Evolutionary conservation across 2,888 invertebrate genomes (phyloP), one percentile per base, ranked within the genome.

Genomic region (Hydroisotoma schaefferi): DNA sequence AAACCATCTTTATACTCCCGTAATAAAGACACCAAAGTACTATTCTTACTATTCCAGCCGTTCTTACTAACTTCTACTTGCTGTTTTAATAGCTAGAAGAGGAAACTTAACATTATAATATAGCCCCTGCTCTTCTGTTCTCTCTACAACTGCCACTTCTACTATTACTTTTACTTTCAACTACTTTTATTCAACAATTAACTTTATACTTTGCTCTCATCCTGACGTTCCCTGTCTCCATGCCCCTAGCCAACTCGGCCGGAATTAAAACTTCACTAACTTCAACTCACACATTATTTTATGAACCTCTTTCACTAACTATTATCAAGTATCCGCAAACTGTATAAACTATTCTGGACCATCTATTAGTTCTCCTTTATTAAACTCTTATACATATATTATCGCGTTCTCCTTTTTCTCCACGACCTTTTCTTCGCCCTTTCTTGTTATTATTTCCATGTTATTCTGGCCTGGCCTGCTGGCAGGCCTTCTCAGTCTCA

Each of bases 1-100:
- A 69, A 63, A 68, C 64, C 63, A 70, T 70, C 68, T 72, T 67
- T 67, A 66, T 65, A 68, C 59, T 55, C 60, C 53, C 44, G 40
- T 63, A 68, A 68, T 67, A 67, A 67, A 62, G 67, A 63, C 62
- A 57, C 61, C 58, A n/a, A n/a, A n/a, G n/a, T n/a, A n/a, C n/a
- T n/a, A 51, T 15, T 15, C n/a, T n/a, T n/a, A n/a, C n/a, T n/a
- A n/a, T n/a, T n/a, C n/a, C n/a, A n/a, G n/a, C n/a, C n/a, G n/a
- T n/a, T n/a, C n/a, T n/a, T n/a, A n/a, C n/a, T n/a, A n/a, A n/a
- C n/a, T n/a, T n/a, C n/a, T n/a, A n/a, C n/a, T n/a, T n/a, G n/a
- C n/a, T n/a, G n/a, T n/a, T n/a, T n/a, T n/a, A n/a, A n/a, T n/a
- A n/a, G n/a, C n/a, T n/a, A n/a, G n/a, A n/a, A n/a, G n/a, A n/a